phyloP scores from a whole-genome alignment of 2,797 vertebrate species.

The Masticophis lateralis region DNA sequence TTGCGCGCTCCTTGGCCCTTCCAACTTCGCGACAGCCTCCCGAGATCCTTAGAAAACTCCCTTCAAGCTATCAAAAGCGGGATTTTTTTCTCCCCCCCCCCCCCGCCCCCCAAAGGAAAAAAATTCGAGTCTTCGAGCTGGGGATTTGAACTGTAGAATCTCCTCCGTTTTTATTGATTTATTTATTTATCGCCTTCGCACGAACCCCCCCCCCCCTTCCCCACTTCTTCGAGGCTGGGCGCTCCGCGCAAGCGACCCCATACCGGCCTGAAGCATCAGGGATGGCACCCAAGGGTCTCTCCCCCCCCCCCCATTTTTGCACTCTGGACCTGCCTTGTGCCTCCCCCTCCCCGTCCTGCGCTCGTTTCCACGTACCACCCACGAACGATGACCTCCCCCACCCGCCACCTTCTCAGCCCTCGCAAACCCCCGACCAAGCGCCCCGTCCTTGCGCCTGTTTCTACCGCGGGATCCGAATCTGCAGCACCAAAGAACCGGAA shows the following conservation, averaged over 20 bases:
- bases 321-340: neutral
- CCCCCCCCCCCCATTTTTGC: neutral
- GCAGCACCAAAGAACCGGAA: neutral
- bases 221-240: neutral
- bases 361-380: neutral
- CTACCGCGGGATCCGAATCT: neutral
- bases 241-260: neutral
- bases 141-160: neutral
- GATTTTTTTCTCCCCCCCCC: too few species aligned
- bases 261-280: too few species aligned
- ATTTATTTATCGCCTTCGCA: neutral
- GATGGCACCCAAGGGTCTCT: too few species aligned
- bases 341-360: neutral
- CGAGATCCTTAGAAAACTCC: neutral
- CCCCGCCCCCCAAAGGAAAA: too few species aligned
- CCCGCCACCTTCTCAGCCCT: neutral
- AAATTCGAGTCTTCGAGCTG: neutral
- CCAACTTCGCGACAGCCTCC: neutral
- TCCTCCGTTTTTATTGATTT: neutral
- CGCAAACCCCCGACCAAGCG: neutral
- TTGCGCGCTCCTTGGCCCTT: neutral
- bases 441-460: neutral
- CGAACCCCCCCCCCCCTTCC: neutral
- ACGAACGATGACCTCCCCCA: fast-evolving
- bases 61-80: neutral